phyloP scores from a whole-genome alignment of 1,140 invertebrate genomes.

The Philopotamus ludificatus region DNA sequence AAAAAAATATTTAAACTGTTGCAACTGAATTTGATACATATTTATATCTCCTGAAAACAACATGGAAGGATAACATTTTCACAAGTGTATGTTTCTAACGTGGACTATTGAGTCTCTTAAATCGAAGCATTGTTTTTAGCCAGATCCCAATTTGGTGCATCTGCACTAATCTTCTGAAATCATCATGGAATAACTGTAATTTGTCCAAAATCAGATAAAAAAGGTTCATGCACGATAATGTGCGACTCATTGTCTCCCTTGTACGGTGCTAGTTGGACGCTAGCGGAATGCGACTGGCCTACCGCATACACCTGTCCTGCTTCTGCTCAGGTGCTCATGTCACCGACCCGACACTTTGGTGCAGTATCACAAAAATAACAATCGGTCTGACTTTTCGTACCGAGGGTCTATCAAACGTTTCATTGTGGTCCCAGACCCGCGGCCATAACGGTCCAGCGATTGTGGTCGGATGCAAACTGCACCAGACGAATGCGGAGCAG shows the following conservation, averaged over 20 bases:
- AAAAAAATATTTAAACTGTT: too few species aligned
- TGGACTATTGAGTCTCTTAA: too few species aligned
- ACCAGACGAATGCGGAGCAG: too few species aligned
- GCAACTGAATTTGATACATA: too few species aligned
- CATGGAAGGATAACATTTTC: too few species aligned
- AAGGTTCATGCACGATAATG: conserved; percentile 11
- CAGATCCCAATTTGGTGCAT: too few species aligned
- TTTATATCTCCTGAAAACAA: too few species aligned
- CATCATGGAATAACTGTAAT: too few species aligned
- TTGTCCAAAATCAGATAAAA: background rate
- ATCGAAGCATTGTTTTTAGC: too few species aligned
- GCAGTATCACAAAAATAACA: conserved; percentile 35
- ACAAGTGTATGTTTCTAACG: too few species aligned
- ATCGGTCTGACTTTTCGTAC: conserved; percentile 15
- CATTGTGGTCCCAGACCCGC: conserved; percentile 1
- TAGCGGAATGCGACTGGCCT: background rate
- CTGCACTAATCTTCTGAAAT: too few species aligned
- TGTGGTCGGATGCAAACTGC: too few species aligned
- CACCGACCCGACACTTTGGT: conserved; percentile 31
- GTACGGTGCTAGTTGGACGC: background rate
- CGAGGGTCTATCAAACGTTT: background rate
- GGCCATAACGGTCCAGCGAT: conserved; percentile 11
- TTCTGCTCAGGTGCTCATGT: conserved; percentile 24
- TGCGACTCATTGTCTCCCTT: background rate
- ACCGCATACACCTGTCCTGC: background rate